Percentiles rank a stretch among this genome's conserved stretches.
phyloP scores from a whole-genome alignment of 2,797 vertebrate genomes.

The Falco cherrug region DNA sequence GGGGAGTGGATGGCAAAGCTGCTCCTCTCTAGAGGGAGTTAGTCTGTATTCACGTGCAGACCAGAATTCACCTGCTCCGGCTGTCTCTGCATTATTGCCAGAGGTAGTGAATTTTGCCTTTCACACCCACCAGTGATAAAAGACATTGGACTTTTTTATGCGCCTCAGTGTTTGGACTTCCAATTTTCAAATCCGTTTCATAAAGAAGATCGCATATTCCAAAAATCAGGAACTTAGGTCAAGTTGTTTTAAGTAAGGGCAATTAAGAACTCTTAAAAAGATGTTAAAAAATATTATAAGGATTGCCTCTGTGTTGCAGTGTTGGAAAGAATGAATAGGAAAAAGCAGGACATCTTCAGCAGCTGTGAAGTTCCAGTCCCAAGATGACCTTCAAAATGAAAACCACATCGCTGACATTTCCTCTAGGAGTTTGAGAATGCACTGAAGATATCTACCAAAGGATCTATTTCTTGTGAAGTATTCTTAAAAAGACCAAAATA shows the following conservation, averaged over 20 bases:
- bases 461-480: not conserved
- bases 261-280: not conserved
- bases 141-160: rapidly evolving
- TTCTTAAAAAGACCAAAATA: not conserved
- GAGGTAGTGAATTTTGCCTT: not conserved
- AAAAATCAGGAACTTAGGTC: not conserved
- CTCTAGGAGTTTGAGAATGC: not conserved
- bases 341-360: not conserved
- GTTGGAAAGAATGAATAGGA: not conserved
- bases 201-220: not conserved
- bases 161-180: not conserved
- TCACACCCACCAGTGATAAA: not conserved
- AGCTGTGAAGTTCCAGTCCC: not conserved
- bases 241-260: not conserved
- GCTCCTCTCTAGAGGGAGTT: not conserved
- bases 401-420: not conserved
- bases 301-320: not conserved
- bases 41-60: not conserved
- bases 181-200: not conserved
- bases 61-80: not conserved
- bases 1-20: not conserved
- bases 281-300: not conserved
- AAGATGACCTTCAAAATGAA: not conserved
- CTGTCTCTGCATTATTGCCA: not conserved
- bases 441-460: not conserved